These are phyloP conservation scores for Eptatretus atami DNA, from an alignment of 2,797 vertebrate species.

Conservation along the genomic window DNA sequence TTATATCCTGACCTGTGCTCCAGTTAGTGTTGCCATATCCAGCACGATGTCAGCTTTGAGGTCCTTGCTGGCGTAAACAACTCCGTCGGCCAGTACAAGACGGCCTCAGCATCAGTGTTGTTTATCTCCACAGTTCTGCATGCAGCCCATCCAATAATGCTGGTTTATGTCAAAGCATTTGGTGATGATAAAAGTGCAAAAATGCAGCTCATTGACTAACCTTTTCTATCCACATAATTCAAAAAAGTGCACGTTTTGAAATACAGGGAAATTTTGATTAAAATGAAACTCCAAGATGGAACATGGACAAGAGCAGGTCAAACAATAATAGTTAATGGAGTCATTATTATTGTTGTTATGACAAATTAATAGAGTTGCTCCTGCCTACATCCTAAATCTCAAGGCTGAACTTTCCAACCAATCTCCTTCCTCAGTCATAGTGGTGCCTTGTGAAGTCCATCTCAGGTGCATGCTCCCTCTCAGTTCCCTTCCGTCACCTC, in stretches of 20 bases:
- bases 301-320: not conserved
- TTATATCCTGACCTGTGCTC: constrained; percentile 37
- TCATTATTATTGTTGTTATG: too few relatives aligned
- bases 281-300: too few relatives aligned
- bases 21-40: constrained; percentile 81
- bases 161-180: too few relatives aligned
- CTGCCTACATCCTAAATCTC: too few relatives aligned
- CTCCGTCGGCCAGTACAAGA: constrained; percentile 70
- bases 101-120: constrained; percentile 84
- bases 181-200: not conserved
- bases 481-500: too few relatives aligned
- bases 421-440: too few relatives aligned
- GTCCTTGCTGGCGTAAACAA: constrained; percentile 67
- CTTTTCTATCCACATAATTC: too few relatives aligned
- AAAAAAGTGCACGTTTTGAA: not conserved
- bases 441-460: too few relatives aligned
- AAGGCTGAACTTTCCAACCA: too few relatives aligned
- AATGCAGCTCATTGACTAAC: not conserved
- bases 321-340: too few relatives aligned
- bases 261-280: not conserved
- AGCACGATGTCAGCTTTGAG: constrained; percentile 74
- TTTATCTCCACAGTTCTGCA: constrained; percentile 85
- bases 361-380: too few relatives aligned
- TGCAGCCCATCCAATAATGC: not conserved
- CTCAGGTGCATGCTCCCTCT: too few relatives aligned